phyloP scores from a whole-genome alignment of 2,113 vertebrate genomes.

The Globicephala melas region DNA sequence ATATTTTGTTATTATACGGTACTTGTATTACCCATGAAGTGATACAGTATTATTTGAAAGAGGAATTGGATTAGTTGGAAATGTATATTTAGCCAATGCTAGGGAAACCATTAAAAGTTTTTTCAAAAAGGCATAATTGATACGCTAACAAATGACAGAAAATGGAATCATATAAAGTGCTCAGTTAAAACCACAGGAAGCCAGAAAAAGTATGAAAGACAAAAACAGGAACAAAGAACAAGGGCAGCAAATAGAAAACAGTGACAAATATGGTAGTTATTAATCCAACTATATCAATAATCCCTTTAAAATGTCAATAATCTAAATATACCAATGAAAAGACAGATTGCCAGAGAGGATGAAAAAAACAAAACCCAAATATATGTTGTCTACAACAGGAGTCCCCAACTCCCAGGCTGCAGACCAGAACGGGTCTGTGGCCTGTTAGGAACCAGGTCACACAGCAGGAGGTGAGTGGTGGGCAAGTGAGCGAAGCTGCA shows the following conservation, averaged over 20 bases:
- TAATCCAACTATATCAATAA: background rate
- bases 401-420: too few species aligned
- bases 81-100: background rate
- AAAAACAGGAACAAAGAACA: background rate
- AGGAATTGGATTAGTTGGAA: background rate
- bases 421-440: too few species aligned
- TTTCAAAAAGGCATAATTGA: background rate
- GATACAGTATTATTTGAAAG: background rate
- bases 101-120: background rate
- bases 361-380: background rate
- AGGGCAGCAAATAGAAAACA: background rate
- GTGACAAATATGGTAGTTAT: background rate
- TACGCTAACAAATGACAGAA: background rate
- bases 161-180: background rate
- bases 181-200: background rate
- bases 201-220: background rate
- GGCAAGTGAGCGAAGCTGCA: too few species aligned
- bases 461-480: too few species aligned
- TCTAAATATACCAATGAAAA: background rate
- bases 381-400: background rate
- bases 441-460: too few species aligned
- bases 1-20: background rate
- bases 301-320: background rate
- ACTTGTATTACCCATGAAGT: background rate
- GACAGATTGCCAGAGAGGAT: background rate